These are phyloP conservation scores for Thymelicus sylvestris DNA, from an alignment of 2,888 invertebrate genomes.

Conservation along the genomic window DNA sequence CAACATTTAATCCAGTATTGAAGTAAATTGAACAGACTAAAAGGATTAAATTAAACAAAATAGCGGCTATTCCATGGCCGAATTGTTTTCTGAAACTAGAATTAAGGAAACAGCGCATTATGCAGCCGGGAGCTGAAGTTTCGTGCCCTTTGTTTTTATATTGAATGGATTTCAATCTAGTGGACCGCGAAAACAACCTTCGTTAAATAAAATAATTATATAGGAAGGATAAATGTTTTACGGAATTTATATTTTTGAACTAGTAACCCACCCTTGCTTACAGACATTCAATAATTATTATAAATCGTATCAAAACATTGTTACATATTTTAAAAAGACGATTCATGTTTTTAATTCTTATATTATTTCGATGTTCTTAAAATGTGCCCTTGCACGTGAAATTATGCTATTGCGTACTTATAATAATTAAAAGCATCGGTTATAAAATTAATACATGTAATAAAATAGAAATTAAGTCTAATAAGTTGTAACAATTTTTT, in stretches of 20 bases:
- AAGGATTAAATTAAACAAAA: conserved; percentile 4
- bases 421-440: too few species aligned
- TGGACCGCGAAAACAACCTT: conserved; percentile 2
- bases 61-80: neutral
- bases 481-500: too few species aligned
- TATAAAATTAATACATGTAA: too few species aligned
- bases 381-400: too few species aligned
- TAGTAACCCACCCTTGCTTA: neutral
- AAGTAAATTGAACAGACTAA: neutral
- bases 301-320: too few species aligned
- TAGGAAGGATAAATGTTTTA: neutral
- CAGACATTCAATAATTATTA: too few species aligned
- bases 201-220: neutral
- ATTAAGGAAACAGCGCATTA: conserved; percentile 2
- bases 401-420: too few species aligned
- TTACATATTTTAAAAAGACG: too few species aligned
- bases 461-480: too few species aligned
- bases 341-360: too few species aligned
- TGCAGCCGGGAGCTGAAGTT: neutral
- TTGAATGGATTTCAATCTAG: conserved; percentile 10
- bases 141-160: neutral
- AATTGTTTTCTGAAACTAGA: neutral
- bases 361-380: too few species aligned
- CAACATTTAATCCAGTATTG: too few species aligned
- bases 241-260: neutral